phyloP scores from a whole-genome alignment of 2,888 invertebrate genomes.

The Temnothorax unifasciatus region DNA sequence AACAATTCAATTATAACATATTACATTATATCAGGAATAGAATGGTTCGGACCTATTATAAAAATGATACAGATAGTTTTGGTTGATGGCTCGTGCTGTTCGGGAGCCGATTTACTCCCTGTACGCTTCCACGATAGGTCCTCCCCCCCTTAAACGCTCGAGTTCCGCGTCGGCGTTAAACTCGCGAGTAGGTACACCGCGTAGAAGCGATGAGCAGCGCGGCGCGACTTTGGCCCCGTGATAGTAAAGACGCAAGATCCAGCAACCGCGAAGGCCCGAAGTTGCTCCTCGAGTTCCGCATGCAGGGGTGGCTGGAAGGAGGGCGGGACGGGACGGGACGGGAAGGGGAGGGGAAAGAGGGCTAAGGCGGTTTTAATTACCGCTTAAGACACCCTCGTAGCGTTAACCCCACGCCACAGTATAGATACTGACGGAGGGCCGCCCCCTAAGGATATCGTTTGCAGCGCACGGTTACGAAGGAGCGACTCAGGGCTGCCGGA shows the following conservation, averaged over 20 bases:
- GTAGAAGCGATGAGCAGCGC: constrained; percentile 39
- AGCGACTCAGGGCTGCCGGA: constrained; percentile 19
- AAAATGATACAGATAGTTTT: not conserved
- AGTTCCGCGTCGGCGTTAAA: constrained; percentile 58
- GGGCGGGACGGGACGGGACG: not conserved
- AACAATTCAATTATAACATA: not conserved
- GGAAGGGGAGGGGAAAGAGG: not conserved
- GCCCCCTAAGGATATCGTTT: constrained; percentile 60
- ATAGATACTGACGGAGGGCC: constrained; percentile 50
- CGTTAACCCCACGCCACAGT: constrained; percentile 67
- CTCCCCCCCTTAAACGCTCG: constrained; percentile 31
- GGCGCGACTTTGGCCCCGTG: constrained; percentile 45
- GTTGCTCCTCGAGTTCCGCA: constrained; percentile 71
- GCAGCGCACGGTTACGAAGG: constrained; percentile 57
- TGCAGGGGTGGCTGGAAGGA: not conserved
- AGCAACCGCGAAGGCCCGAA: constrained; percentile 59
- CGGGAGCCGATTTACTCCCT: not conserved
- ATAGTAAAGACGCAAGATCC: constrained; percentile 50
- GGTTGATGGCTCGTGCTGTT: not conserved
- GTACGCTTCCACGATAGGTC: not conserved
- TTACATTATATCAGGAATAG: not conserved
- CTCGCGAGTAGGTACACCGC: constrained; percentile 53
- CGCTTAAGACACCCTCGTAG: constrained; percentile 78
- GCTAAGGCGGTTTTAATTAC: constrained; percentile 81
- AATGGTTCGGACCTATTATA: not conserved